phyloP scores from a whole-genome alignment of 1,140 invertebrate species.

The Drosophila asahinai region DNA sequence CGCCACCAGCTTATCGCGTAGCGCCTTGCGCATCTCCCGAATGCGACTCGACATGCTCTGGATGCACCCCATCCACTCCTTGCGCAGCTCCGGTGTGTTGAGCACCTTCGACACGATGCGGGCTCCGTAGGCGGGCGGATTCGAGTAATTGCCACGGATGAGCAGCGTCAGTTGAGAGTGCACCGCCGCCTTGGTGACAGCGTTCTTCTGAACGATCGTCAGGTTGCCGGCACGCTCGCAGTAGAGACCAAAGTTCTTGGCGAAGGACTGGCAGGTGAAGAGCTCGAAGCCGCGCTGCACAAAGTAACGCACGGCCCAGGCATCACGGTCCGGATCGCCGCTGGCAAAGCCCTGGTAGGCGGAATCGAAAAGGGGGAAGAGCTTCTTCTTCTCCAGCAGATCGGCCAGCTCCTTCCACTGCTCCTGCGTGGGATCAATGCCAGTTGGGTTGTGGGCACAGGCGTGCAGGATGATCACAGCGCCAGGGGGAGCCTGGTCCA shows the following conservation, averaged over 20 bases:
- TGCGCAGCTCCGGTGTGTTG: constrained; percentile 90
- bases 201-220: constrained; percentile 90
- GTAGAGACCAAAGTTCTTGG: constrained; percentile 99
- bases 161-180: constrained; percentile 96
- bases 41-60: constrained; percentile 96
- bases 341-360: constrained; percentile 99
- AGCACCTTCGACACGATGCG: constrained; percentile 95
- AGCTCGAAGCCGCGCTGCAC: constrained; percentile 94
- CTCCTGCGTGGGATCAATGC: constrained; percentile 94
- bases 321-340: constrained; percentile 96
- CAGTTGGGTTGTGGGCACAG: constrained; percentile 99
- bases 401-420: constrained; percentile 94
- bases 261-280: constrained; percentile 97
- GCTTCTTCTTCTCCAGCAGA: constrained; percentile 88
- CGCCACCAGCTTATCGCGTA: constrained; percentile 91
- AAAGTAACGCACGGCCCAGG: constrained; percentile 95
- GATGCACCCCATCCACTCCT: constrained; percentile 95
- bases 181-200: constrained; percentile 87
- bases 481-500: constrained; percentile 92
- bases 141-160: constrained; percentile 94
- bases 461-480: constrained; percentile 97
- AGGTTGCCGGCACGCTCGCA: constrained; percentile 98
- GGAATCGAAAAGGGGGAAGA: constrained; percentile 97
- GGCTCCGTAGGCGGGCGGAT: constrained; percentile 95
- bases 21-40: constrained; percentile 92